A percentile compares a stretch with the other conserved stretches of the same genome.
Evolutionary conservation across 2,888 invertebrate genomes (phyloP).

Genomic region (Thereva nobilitata): DNA sequence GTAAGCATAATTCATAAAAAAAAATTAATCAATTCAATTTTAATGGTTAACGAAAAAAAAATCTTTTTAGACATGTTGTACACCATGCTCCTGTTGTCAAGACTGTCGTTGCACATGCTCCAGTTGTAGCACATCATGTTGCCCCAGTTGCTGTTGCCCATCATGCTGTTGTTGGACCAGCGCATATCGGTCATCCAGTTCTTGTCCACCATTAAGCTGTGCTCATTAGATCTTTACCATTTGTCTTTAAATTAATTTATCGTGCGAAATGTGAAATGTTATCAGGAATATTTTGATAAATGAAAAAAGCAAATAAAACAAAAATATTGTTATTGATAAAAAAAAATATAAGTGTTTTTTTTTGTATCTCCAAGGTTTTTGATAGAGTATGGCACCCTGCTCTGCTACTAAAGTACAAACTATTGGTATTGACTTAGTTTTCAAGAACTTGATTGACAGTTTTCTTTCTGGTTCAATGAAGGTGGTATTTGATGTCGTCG

Average conservation of each 20-base stretch:
- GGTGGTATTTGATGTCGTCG: too few relatives aligned
- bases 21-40: background rate
- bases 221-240: background rate
- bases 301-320: too few relatives aligned
- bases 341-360: too few relatives aligned
- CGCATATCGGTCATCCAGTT: conserved; percentile 8
- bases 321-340: too few relatives aligned
- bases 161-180: conserved; percentile 37
- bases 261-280: too few relatives aligned
- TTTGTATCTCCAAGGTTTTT: too few relatives aligned
- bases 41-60: background rate
- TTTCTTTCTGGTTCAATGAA: too few relatives aligned
- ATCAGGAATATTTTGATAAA: too few relatives aligned
- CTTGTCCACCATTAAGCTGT: conserved; percentile 19
- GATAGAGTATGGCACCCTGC: too few relatives aligned
- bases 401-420: too few relatives aligned
- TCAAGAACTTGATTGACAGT: too few relatives aligned
- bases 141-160: conserved; percentile 43
- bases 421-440: too few relatives aligned
- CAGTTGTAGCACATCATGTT: conserved; percentile 50
- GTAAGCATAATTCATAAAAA: conserved; percentile 26
- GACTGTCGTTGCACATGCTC: conserved; percentile 46
- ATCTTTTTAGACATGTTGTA: conserved; percentile 44
- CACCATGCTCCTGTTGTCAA: conserved; percentile 57
- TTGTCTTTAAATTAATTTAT: conserved; percentile 16